Evolutionary conservation across 1,140 invertebrate genomes (phyloP), one percentile per base, ranked within the genome.

Genomic region (Reticulitermes speratus): DNA sequence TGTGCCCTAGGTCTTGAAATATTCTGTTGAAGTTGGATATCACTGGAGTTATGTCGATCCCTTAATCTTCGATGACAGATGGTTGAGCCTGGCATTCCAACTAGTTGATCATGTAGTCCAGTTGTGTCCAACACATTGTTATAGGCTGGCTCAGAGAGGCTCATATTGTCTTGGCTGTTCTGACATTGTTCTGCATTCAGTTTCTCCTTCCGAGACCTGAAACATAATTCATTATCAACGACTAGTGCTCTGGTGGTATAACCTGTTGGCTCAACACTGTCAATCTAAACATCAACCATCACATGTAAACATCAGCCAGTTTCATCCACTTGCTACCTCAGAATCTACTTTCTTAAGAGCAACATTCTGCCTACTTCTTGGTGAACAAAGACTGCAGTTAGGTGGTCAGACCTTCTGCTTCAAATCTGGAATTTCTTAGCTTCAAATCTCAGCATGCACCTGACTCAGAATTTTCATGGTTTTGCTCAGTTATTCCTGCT

Each of bases 131-230:
- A 52, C n/a, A 84, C 45, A 11, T 52, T 52, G 45, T 16, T 45
- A 45, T 45, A 25, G n/a, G 65, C n/a, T 75, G 65, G 65, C 9
- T 14, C 25, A 45, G 83, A 48, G 16, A 84, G 44, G 30, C 21
- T 14, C 11, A 52, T 30, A 55, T 59, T 84, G n/a, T 55, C 59
- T 30, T 45, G 48, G 14, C 21, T 30, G 25, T 30, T 44, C 55
- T 86, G 85, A n/a, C 38, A 82, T 32, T 75, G 85, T 5, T 87
- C 87, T n/a, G 83, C 44, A 44, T 87, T 87, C 21, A 87, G 83
- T 82, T 87, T 87, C 48, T 87, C 86, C 69, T 87, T 87, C 23
- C 85, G 87, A 25, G 44, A 44, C 23, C 86, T 87, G 83, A 81
- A 84, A 86, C 23, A 86, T 14, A 86, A 83, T 75, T 30, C n/a